phyloP scores from a whole-genome alignment of 2,113 vertebrate species.

The Periophthalmodon schlosseri region DNA sequence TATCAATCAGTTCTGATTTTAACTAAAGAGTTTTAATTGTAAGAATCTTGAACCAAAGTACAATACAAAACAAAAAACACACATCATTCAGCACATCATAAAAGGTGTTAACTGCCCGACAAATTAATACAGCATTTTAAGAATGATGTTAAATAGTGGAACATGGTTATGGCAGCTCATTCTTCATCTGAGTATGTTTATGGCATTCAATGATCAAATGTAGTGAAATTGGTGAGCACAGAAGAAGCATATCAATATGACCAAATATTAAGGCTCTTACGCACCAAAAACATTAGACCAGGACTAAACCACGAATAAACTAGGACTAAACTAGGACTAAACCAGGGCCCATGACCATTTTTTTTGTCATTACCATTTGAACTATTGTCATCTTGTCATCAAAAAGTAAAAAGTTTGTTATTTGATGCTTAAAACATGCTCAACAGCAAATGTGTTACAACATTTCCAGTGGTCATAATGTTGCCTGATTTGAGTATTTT shows the following conservation, averaged over 20 bases:
- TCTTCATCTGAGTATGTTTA: neutral
- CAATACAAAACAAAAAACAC: conserved; percentile 32
- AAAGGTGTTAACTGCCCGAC: neutral
- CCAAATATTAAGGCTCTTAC: too few relatives aligned
- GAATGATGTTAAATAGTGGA: neutral
- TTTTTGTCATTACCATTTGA: too few relatives aligned
- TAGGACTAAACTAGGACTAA: too few relatives aligned
- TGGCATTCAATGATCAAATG: neutral
- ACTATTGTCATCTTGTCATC: too few relatives aligned
- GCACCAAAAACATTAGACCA: too few relatives aligned
- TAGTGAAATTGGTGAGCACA: too few relatives aligned
- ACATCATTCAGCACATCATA: neutral
- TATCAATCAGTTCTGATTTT: neutral
- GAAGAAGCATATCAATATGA: too few relatives aligned
- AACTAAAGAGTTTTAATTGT: conserved; percentile 19
- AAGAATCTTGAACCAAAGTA: conserved; percentile 64
- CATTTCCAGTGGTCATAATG: neutral
- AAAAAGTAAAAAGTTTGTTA: too few relatives aligned
- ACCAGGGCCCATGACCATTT: too few relatives aligned
- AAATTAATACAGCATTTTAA: neutral
- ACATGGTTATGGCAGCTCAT: conserved; percentile 2
- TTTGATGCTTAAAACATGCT: too few relatives aligned
- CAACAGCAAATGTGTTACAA: neutral
- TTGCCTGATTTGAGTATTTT: neutral
- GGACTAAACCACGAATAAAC: too few relatives aligned